Base-by-base conservation (phyloP, 2,113 vertebrate genomes). In the Cnemophilus loriae region DNA sequence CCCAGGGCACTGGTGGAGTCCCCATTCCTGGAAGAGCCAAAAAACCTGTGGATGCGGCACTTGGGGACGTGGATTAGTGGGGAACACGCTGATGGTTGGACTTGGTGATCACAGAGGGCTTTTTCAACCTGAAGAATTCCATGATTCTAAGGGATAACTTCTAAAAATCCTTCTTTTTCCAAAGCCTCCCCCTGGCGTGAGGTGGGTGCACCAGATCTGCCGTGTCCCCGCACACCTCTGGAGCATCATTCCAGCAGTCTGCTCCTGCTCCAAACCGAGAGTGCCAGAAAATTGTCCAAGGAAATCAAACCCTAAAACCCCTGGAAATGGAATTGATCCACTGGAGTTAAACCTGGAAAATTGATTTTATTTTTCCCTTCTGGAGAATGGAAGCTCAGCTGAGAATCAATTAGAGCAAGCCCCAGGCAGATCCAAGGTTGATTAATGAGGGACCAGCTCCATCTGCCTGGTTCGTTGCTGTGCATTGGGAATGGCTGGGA, bases 401-500 rank as follows among this genome's bases (percentile, higher is more conserved):
- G 3, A 3, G 71, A 94, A 92, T 94, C 85, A 97, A 90, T 96
- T 87, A 93, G 79, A 92, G 80, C 49, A 41, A 93, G 69, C 79
- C 69, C 21, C 46, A 76, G 88, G 93, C 82, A 93, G n/a, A 94
- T 39, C 37, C 9, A 41, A 86, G 24, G 74, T 1, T 90, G 88
- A 84, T 92, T 89, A 90, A 79, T n/a, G 61, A 95, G 77, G 47
- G 76, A 60, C 4, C n/a, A 89, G 26, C 26, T 84, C 85, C 11
- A 5, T 6, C 37, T 91, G 15, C 21, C 56, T 49, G 26, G 37
- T 52, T 88, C 17, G 4, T 16, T 46, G 18, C 5, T 57, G 33
- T 44, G 67, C 32, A 33, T 20, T 82, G n/a, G 88, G 84, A 87
- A n/a, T 33, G 73, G 13, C 41, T 61, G 60, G 57, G 61, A 93